phyloP scores from a whole-genome alignment of 1,140 invertebrate genomes.

The Chironomus tepperi region DNA sequence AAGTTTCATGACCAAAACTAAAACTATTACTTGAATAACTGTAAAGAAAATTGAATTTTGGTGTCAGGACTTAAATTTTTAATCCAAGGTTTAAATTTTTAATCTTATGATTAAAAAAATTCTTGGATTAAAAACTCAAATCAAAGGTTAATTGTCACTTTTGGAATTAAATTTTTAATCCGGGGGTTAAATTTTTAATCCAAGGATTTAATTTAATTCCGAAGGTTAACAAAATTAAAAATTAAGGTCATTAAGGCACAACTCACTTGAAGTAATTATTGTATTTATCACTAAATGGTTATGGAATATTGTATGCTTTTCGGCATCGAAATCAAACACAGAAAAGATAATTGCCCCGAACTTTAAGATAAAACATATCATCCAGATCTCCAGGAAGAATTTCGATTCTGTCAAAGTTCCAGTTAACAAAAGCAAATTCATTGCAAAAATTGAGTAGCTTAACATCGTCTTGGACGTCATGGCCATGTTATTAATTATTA shows the following conservation, averaged over 20 bases:
- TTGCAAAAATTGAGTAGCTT: neutral
- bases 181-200: neutral
- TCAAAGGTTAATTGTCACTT: too few relatives aligned
- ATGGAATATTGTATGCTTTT: neutral
- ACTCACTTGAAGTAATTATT: neutral
- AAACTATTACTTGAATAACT: neutral
- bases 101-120: too few relatives aligned
- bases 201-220: too few relatives aligned
- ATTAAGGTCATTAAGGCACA: neutral
- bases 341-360: neutral
- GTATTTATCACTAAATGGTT: neutral
- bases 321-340: neutral
- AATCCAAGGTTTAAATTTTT: too few relatives aligned
- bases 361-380: neutral
- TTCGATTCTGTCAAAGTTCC: neutral
- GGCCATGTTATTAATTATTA: neutral
- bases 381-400: neutral
- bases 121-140: too few relatives aligned
- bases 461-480: neutral
- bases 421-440: neutral
- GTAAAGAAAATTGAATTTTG: too few relatives aligned
- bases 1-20: neutral
- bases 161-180: neutral
- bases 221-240: too few relatives aligned
- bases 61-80: too few relatives aligned